These are phyloP conservation scores for Agrypnia vestita DNA, from an alignment of 1,140 invertebrate species.

Conservation along the genomic window DNA sequence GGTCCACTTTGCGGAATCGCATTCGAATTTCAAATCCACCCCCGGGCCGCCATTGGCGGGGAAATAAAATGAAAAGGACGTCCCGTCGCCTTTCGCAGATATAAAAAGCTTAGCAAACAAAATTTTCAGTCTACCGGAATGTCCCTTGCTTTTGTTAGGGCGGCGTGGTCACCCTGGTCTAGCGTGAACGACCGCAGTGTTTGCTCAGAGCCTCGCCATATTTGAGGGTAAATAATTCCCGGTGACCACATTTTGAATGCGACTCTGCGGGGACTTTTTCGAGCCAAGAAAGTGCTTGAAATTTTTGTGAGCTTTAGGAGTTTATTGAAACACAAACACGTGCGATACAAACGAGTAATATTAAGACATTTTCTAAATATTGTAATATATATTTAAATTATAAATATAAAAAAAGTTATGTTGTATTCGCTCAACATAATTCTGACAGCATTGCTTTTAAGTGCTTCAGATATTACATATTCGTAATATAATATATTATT, in stretches of 20 bases:
- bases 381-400: no score
- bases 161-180: conserved; percentile 30
- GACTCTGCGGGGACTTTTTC: background rate
- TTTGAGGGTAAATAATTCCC: conserved; percentile 45
- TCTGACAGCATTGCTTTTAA: no score
- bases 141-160: conserved; percentile 24
- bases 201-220: conserved; percentile 40
- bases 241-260: conserved; percentile 34
- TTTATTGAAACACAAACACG: no score
- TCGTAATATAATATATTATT: no score
- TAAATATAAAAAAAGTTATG: no score
- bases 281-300: background rate
- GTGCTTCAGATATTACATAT: no score
- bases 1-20: conserved; percentile 13
- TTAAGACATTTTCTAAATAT: no score
- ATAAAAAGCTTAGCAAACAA: conserved; percentile 49
- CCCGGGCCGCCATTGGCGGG: background rate
- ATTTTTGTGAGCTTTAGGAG: no score
- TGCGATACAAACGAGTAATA: no score
- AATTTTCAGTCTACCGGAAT: conserved; percentile 42
- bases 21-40: conserved; percentile 44
- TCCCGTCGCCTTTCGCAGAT: conserved; percentile 29
- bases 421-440: no score
- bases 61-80: conserved; percentile 34
- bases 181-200: conserved; percentile 44